Evolutionary conservation across 2,888 invertebrate genomes (phyloP).

Genomic region (Caenorhabditis angaria): DNA sequence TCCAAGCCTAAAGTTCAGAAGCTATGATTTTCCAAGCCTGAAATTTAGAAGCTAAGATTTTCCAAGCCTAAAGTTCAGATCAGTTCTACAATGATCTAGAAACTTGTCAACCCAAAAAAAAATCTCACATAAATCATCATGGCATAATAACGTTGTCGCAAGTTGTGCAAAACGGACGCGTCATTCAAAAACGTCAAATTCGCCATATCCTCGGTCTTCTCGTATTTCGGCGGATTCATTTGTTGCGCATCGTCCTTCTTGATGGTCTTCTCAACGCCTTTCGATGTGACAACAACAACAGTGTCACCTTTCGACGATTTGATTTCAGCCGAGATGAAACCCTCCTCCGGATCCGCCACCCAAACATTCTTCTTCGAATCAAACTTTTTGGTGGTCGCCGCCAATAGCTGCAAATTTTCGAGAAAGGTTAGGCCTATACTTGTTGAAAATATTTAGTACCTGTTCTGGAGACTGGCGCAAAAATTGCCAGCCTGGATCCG

Average conservation of each 20-base stretch:
- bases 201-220: conserved; percentile 80
- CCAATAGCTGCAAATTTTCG: conserved; percentile 46
- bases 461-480: conserved; percentile 69
- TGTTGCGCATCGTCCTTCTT: conserved; percentile 76
- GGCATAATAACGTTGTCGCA: conserved; percentile 89
- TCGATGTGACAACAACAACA: conserved; percentile 88
- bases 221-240: conserved; percentile 98
- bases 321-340: conserved; percentile 95
- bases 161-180: conserved; percentile 97
- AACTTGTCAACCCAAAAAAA: neutral
- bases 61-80: neutral
- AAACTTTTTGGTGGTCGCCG: conserved; percentile 69
- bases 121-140: conserved; percentile 70
- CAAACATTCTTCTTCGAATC: conserved; percentile 99
- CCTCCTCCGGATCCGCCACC: conserved; percentile 98
- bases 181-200: conserved; percentile 82
- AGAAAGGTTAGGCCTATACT: neutral
- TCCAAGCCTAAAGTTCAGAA: too few species aligned
- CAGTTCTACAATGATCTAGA: too few species aligned
- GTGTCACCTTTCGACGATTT: conserved; percentile 93
- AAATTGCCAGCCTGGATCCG: conserved; percentile 72
- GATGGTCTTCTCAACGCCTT: conserved; percentile 80
- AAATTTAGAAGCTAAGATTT: too few species aligned
- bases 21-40: too few species aligned
- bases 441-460: conserved; percentile 39